A percentile compares a stretch with the other conserved stretches of the same genome.
Conservation (phyloP, 2,797 vertebrate species). For the Takifugu ocellatus region DNA sequence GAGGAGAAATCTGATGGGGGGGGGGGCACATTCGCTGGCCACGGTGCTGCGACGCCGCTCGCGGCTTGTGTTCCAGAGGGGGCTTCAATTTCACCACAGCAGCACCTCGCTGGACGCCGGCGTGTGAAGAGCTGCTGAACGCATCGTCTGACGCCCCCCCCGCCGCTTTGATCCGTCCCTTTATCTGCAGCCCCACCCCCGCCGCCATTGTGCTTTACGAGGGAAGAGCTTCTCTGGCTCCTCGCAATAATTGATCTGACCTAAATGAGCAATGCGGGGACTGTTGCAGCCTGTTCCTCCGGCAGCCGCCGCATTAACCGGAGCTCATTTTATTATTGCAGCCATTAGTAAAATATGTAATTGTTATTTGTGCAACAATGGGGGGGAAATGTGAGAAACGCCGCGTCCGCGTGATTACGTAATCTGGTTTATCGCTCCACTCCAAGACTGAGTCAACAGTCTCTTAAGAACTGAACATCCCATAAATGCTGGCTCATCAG, state of each 20-base stretch:
- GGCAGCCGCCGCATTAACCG: neutral
- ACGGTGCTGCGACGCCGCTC: slow-evolving; percentile 66
- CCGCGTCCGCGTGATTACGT: too few relatives aligned
- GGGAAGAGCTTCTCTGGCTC: slow-evolving; percentile 50
- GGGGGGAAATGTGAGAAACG: too few relatives aligned
- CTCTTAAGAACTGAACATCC: neutral
- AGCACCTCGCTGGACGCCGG: slow-evolving; percentile 59
- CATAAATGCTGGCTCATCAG: slow-evolving; percentile 54
- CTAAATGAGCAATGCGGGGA: slow-evolving; percentile 68
- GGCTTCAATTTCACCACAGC: slow-evolving; percentile 69
- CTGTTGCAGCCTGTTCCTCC: slow-evolving; percentile 41
- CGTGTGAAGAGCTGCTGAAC: slow-evolving; percentile 50
- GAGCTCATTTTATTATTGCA: neutral
- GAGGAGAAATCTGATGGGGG: slow-evolving; percentile 65
- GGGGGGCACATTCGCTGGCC: slow-evolving; percentile 69
- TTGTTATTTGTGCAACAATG: slow-evolving; percentile 10
- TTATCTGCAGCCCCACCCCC: slow-evolving; percentile 23
- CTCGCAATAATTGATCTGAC: slow-evolving; percentile 60
- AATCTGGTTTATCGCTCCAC: too few relatives aligned
- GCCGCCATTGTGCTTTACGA: slow-evolving; percentile 38
- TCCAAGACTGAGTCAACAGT: too few relatives aligned
- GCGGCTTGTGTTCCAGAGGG: slow-evolving; percentile 57
- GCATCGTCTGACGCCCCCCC: slow-evolving; percentile 53
- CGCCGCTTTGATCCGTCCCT: slow-evolving; percentile 37
- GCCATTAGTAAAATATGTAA: slow-evolving; percentile 25